These are phyloP conservation scores for Anarhynchus alexandrinus DNA, from an alignment of 2,113 vertebrate species.

Conservation along the genomic window DNA sequence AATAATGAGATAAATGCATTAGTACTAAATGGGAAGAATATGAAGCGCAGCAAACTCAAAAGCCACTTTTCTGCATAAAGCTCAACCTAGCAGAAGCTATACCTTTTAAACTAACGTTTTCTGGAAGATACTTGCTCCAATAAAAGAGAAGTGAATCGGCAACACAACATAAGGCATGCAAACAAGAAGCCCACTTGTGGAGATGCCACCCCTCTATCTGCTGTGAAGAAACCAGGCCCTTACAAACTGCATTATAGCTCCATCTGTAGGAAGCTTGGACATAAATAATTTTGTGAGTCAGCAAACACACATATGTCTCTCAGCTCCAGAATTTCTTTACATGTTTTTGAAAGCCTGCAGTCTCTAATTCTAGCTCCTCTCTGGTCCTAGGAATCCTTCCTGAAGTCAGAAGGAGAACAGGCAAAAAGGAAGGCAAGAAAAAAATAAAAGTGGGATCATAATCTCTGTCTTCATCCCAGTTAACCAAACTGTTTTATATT, in stretches of 20 bases:
- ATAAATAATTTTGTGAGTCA: background rate
- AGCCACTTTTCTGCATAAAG: background rate
- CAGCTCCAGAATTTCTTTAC: background rate
- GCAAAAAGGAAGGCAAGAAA: background rate
- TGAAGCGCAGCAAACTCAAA: background rate
- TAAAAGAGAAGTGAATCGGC: background rate
- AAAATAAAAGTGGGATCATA: background rate
- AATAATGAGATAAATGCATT: background rate
- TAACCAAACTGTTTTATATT: background rate
- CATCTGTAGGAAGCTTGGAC: slow-evolving; percentile 52
- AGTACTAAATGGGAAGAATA: background rate
- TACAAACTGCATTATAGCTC: slow-evolving; percentile 51
- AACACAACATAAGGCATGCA: background rate
- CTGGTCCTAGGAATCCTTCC: background rate
- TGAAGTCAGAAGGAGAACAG: background rate
- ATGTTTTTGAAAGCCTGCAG: background rate
- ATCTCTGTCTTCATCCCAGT: background rate
- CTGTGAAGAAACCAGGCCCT: background rate
- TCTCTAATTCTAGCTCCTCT: background rate
- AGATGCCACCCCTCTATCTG: background rate
- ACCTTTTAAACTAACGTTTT: background rate
- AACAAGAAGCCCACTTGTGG: background rate
- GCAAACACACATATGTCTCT: background rate
- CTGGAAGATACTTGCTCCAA: background rate
- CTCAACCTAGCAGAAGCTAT: background rate